These are phyloP conservation scores for Eilema depressum DNA, from an alignment of 2,888 invertebrate species.

Conservation along the genomic window DNA sequence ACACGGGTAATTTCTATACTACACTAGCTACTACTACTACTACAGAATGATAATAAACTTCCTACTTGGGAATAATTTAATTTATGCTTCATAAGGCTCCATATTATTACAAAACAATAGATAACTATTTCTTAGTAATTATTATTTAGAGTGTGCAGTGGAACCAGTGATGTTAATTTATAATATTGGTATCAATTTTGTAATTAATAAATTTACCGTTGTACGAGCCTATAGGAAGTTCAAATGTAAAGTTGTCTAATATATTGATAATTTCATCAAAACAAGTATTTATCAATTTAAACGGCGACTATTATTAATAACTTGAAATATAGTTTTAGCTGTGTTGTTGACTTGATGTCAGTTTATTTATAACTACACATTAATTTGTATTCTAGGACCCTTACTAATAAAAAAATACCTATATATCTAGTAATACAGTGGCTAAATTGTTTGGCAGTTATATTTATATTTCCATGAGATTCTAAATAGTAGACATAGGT, in stretches of 20 bases:
- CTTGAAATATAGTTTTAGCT: not conserved
- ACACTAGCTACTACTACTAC: no score
- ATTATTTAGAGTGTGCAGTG: not conserved
- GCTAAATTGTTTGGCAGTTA: no score
- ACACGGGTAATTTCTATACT: no score
- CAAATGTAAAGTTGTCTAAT: not conserved
- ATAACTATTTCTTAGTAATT: slow-evolving; percentile 9
- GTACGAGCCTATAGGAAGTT: not conserved
- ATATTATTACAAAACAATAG: slow-evolving; percentile 6
- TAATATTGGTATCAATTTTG: not conserved
- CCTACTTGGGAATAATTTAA: not conserved
- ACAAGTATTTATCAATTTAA: not conserved
- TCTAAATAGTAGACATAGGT: no score
- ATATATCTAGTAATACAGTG: no score
- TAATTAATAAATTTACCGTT: not conserved
- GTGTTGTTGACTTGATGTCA: not conserved
- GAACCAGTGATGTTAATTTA: not conserved
- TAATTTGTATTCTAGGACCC: no score
- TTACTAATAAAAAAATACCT: no score
- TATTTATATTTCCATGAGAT: no score
- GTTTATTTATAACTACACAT: not conserved
- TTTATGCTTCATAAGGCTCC: not conserved
- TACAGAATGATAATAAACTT: no score
- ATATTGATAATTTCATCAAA: not conserved
- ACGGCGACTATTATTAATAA: not conserved